Percentiles rank a stretch among this genome's conserved stretches.
phyloP scores from a whole-genome alignment of 2,888 invertebrate genomes.

The Sphecodes monilicornis region DNA sequence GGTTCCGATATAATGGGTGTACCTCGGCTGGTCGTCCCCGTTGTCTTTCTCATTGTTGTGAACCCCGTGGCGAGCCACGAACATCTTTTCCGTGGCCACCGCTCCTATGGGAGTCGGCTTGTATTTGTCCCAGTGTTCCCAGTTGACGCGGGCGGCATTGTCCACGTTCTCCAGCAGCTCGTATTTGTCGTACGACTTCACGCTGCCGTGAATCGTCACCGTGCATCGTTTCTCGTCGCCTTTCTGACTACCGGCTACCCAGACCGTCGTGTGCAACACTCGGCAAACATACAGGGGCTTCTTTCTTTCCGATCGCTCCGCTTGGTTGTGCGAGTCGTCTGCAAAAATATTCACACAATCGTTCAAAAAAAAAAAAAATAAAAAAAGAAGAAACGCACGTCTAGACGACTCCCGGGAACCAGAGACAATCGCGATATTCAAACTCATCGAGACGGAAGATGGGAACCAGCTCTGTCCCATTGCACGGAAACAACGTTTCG shows the following conservation, averaged over 20 bases:
- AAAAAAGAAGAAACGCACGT: background rate
- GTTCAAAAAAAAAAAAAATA: background rate
- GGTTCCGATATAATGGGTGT: slow-evolving; percentile 89
- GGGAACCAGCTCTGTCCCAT: background rate
- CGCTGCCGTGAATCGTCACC: slow-evolving; percentile 87
- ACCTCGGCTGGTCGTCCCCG: slow-evolving; percentile 69
- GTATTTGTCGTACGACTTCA: slow-evolving; percentile 87
- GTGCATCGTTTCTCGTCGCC: slow-evolving; percentile 87
- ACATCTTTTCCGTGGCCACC: slow-evolving; percentile 84
- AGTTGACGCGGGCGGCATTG: slow-evolving; percentile 90
- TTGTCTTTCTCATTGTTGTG: slow-evolving; percentile 62
- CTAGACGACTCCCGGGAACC: background rate
- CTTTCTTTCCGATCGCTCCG: slow-evolving; percentile 61
- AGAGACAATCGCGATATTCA: slow-evolving; percentile 15
- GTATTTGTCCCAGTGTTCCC: slow-evolving; percentile 92
- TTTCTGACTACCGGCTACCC: slow-evolving; percentile 90
- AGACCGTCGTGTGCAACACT: slow-evolving; percentile 89
- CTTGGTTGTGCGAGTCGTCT: slow-evolving; percentile 68
- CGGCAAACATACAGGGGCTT: slow-evolving; percentile 89
- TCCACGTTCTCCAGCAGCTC: slow-evolving; percentile 92
- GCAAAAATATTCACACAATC: slow-evolving; percentile 27
- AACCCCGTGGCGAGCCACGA: slow-evolving; percentile 85
- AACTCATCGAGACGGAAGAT: slow-evolving; percentile 4
- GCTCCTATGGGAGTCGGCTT: slow-evolving; percentile 88
- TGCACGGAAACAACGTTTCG: background rate